These are phyloP conservation scores for Pteropus rufus DNA, from an alignment of 2,797 vertebrate genomes.

Conservation along the genomic window DNA sequence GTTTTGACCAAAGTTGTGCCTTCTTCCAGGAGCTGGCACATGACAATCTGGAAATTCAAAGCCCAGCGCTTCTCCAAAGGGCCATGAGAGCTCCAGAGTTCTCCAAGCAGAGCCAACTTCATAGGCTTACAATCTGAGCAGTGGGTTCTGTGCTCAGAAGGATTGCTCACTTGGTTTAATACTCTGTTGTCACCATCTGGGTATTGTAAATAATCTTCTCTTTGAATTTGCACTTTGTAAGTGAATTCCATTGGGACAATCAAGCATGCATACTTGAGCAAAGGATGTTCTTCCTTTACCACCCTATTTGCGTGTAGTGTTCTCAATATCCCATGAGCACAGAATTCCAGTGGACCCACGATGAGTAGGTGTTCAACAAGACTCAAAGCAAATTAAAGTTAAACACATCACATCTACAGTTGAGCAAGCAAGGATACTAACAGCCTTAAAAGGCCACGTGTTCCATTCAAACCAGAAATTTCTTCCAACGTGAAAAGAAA, in stretches of 20 bases:
- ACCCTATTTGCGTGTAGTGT: not conserved
- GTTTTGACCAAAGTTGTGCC: not conserved
- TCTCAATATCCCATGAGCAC: not conserved
- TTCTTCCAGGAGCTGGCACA: not conserved
- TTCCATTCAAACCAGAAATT: not conserved
- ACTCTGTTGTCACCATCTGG: not conserved
- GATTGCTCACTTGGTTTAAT: not conserved
- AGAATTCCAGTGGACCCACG: not conserved
- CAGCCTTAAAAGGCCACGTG: not conserved
- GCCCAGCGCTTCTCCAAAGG: not conserved
- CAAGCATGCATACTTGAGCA: not conserved
- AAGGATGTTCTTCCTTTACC: not conserved
- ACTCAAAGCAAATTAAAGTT: not conserved
- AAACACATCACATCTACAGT: not conserved
- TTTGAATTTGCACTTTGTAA: not conserved
- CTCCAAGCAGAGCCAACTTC: not conserved
- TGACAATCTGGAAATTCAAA: not conserved
- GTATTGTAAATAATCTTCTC: not conserved
- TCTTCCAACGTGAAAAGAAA: not conserved
- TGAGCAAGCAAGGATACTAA: rapidly evolving
- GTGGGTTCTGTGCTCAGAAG: not conserved
- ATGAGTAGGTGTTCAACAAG: not conserved
- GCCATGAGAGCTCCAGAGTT: not conserved
- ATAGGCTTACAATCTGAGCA: not conserved
- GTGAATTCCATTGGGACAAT: not conserved